Percentiles rank a stretch among this genome's conserved stretches.
phyloP scores from a whole-genome alignment of 2,888 invertebrate species.

The Orchestes rusci region DNA sequence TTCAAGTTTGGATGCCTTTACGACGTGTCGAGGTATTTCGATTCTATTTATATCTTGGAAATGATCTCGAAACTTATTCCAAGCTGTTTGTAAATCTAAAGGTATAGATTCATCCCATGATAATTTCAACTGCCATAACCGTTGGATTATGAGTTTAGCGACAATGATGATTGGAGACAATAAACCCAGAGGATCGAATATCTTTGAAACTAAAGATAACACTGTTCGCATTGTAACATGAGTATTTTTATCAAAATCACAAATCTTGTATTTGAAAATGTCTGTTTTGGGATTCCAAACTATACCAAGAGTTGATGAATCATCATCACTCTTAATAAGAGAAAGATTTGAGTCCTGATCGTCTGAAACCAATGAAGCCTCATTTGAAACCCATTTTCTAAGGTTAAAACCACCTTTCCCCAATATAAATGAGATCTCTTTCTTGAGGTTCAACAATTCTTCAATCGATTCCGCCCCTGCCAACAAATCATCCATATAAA shows the following conservation, averaged over 20 bases:
- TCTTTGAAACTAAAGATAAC: not conserved
- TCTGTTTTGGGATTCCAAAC: conserved; percentile 1
- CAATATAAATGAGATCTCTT: not conserved
- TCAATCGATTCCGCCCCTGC: not conserved
- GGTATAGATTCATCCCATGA: too few relatives aligned
- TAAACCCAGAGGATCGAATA: conserved; percentile 17
- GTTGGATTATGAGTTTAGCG: too few relatives aligned
- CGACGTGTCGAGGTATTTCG: not conserved
- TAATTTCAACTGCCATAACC: too few relatives aligned
- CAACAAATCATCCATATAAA: too few relatives aligned
- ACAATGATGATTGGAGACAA: conserved; percentile 5
- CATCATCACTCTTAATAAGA: not conserved
- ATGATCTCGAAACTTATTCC: too few relatives aligned
- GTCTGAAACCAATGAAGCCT: too few relatives aligned
- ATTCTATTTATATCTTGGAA: too few relatives aligned
- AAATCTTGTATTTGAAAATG: not conserved
- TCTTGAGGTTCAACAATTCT: not conserved
- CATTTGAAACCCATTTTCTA: not conserved
- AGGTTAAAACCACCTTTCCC: conserved; percentile 1
- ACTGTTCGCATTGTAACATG: not conserved
- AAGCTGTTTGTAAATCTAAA: too few relatives aligned
- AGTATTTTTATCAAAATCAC: not conserved
- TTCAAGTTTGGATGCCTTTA: not conserved
- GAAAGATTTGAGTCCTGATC: accelerated
- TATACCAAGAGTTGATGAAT: not conserved